These are phyloP conservation scores for Microchirus variegatus DNA, from an alignment of 2,797 vertebrate species.

Conservation along the genomic window DNA sequence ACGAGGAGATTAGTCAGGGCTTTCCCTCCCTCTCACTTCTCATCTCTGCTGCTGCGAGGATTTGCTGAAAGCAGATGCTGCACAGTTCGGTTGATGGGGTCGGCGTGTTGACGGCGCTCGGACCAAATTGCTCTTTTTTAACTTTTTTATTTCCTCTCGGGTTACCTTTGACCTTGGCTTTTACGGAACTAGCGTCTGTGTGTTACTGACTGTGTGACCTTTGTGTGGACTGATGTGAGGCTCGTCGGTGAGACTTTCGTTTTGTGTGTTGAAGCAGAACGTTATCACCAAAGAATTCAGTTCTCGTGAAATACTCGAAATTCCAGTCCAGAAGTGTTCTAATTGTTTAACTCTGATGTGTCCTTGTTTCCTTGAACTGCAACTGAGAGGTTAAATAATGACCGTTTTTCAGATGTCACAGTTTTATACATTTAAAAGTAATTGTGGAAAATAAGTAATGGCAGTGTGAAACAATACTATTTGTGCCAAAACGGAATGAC, in stretches of 20 bases:
- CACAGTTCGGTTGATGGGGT: constrained; percentile 2
- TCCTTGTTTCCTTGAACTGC: no score
- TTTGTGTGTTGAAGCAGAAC: no score
- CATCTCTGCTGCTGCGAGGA: constrained; percentile 47
- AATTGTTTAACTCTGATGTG: no score
- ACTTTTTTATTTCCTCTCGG: constrained; percentile 29
- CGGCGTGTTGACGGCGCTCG: constrained; percentile 20
- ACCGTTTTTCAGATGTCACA: no score
- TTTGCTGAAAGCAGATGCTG: constrained; percentile 48
- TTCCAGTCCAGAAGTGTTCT: no score
- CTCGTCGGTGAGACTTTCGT: neutral
- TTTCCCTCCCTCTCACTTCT: constrained; percentile 61
- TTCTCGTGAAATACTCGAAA: no score
- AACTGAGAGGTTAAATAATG: no score
- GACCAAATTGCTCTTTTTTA: constrained; percentile 12
- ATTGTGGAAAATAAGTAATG: no score
- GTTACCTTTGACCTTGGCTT: constrained; percentile 7
- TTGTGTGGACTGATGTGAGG: constrained; percentile 5
- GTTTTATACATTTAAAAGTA: no score
- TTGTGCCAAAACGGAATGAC: no score
- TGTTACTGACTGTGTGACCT: constrained; percentile 8
- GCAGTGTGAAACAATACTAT: no score
- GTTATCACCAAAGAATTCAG: no score
- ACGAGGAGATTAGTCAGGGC: constrained; percentile 61
- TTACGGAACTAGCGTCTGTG: constrained; percentile 24